Evolutionary conservation across 2,797 vertebrate species (phyloP).

Genomic region (Dallia pectoralis): DNA sequence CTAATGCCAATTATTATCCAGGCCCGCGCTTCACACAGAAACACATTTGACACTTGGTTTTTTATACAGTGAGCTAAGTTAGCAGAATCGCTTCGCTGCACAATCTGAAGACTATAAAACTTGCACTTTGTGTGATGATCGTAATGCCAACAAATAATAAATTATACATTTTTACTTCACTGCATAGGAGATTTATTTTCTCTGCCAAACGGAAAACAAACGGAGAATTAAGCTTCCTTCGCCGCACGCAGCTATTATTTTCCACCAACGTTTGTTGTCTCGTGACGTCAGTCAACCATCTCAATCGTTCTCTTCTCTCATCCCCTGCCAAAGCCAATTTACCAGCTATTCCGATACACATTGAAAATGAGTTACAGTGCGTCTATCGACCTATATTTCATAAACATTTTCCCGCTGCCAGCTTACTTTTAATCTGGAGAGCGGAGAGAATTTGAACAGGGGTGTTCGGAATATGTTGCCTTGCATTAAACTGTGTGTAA

Average conservation of each 20-base stretch:
- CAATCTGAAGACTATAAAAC: slow-evolving; percentile 57
- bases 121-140: slow-evolving; percentile 47
- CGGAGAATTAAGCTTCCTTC: slow-evolving; percentile 56
- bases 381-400: slow-evolving; percentile 16
- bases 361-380: slow-evolving; percentile 54
- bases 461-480: slow-evolving; percentile 45
- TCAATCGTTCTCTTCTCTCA: slow-evolving; percentile 19
- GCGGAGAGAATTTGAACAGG: slow-evolving; percentile 39
- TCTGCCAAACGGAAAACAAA: slow-evolving; percentile 64
- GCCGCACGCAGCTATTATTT: neutral
- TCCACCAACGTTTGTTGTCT: neutral
- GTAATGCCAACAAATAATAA: slow-evolving; percentile 58
- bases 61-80: slow-evolving; percentile 57
- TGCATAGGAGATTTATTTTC: slow-evolving; percentile 65
- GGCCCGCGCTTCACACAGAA: slow-evolving; percentile 56
- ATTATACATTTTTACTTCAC: slow-evolving; percentile 50
- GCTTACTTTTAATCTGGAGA: slow-evolving; percentile 45
- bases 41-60: slow-evolving; percentile 55
- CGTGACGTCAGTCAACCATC: neutral
- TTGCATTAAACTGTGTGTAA: slow-evolving; percentile 31
- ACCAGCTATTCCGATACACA: slow-evolving; percentile 52
- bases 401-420: neutral
- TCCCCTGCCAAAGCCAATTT: slow-evolving; percentile 34
- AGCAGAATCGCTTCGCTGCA: slow-evolving; percentile 53
- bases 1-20: slow-evolving; percentile 64